Evolutionary conservation across 1,140 invertebrate genomes (phyloP).

Genomic region (Leptinotarsa undecemlineata): DNA sequence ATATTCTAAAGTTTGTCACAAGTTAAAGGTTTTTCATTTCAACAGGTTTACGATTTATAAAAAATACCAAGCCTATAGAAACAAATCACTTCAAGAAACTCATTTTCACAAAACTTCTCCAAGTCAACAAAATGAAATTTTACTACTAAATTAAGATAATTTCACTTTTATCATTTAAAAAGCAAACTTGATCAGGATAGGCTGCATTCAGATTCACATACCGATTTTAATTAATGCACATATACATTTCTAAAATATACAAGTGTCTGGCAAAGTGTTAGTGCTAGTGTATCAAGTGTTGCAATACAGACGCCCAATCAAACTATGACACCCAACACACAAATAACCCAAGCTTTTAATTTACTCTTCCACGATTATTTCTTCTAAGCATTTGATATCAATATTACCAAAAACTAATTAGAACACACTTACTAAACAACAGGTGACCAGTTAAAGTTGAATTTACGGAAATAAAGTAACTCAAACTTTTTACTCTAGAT

Average conservation of each 20-base stretch:
- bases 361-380: background rate
- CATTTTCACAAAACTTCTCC: background rate
- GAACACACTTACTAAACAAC: background rate
- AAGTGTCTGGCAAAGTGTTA: background rate
- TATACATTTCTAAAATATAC: background rate
- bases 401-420: background rate
- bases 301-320: conserved; percentile 11
- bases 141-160: background rate
- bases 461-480: too few species aligned
- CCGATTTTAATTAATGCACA: background rate
- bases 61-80: too few species aligned
- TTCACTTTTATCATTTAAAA: too few species aligned
- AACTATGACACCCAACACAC: conserved; percentile 21
- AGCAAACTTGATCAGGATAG: background rate
- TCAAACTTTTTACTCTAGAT: too few species aligned
- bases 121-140: background rate
- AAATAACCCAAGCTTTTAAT: conserved; percentile 17
- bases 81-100: too few species aligned
- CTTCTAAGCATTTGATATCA: background rate
- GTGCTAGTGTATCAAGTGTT: conserved; percentile 18
- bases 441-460: too few species aligned
- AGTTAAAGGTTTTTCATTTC: too few species aligned
- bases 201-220: background rate
- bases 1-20: too few species aligned
- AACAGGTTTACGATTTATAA: too few species aligned